Evolutionary conservation across 2,797 vertebrate genomes (phyloP), one percentile per base, ranked within the genome.

Genomic region (Hylomyscus alleni): DNA sequence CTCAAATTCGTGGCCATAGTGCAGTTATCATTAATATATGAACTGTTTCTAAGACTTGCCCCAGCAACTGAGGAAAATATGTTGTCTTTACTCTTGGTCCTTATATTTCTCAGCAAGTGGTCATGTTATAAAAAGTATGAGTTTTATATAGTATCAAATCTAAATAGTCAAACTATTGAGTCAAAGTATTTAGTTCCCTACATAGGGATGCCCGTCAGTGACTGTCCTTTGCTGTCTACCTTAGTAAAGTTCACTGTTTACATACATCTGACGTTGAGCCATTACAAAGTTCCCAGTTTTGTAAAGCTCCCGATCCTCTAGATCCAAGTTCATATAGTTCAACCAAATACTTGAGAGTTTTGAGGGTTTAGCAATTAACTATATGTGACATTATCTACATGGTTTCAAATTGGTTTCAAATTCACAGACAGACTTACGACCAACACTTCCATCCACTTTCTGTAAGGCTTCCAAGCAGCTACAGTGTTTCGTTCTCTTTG

Each of bases 341-440:
- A 78, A 15, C 26, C 40, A 67, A 80, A 88, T 24, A 77, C 31
- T 73, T 90, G 56, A 91, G 47, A 67, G 58, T 97, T 81, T 89
- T 76, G 29, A 58, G 56, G 7, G 50, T 26, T 83, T 81, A 4
- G 8, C 31, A 80, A 9, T 77, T 65, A 62, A 50, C 22, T 83
- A 40, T 52, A 67, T 72, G 73, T 50, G 60, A 84, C 13, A 88
- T 47, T 82, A 17, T 50, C 58, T 77, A 69, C 15, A 37, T n/a
- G 58, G 62, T 44, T 92, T 31, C 54, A 91, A 97, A 62, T 29
- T 52, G 31, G 29, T 60, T n/a, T n/a, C n/a, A n/a, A 44, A 81
- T 14, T 86, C 78, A 92, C 19, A 84, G 85, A 92, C n/a, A 4
- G 87, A 95, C 82, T 92, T 94, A 40, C 86, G 2, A 56, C 50